Base-by-base conservation (phyloP, 2,888 invertebrate genomes). In the Plebejus anna region DNA sequence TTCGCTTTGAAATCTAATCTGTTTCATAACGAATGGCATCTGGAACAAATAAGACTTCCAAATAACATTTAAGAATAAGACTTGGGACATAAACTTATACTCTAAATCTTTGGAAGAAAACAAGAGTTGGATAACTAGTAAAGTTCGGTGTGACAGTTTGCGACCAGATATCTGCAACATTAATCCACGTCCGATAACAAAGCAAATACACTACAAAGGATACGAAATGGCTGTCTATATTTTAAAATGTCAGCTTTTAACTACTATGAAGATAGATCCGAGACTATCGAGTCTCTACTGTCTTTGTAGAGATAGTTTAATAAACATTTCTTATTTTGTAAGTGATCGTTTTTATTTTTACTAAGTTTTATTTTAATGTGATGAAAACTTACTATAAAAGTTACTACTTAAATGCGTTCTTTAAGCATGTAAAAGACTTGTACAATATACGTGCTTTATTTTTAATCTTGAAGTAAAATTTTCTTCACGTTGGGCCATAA, bases 181-280 rank as follows among this genome's bases (percentile, higher is more conserved):
- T 88, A 88, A 89, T 91, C 88, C 87, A 84, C 84, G 87, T 89
- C 88, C 81, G 78, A 81, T 82, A 83, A 89, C 87, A 90, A 89
- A 88, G 87, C 86, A 82, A 82, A 80, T 81, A 79, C 79, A 79
- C 80, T 81, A 89, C 87, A 89, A 89, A 88, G 84, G 86, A 85
- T 81, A 82, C 81, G 76, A 66, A 75, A 75, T 70, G 76, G 75
- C 47, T 70, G 70, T 66, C 66, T 66, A 66, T 66, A 66, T 66
- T 66, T 66, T 66, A 66, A 66, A 66, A 66, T 66, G 66, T 66
- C 66, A 66, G 16, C 66, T 66, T 66, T 66, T 66, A 66, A 66
- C 32, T 36, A 66, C 66, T 61, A 66, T 36, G 22, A 66, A 66
- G 66, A 66, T 13, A 66, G 28, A 61, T 61, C 61, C 22, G 61